A percentile compares a stretch with the other conserved stretches of the same genome.
Evolutionary conservation across 1,140 invertebrate genomes (phyloP).

Genomic region (roundworm (Caenorhabditis elegans)): WBcel235 BX284606.5:5188501-5189000

Average conservation of each 20-base stretch:
- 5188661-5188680: not conserved
- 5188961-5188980: not conserved
- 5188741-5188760: not conserved
- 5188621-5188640: slow-evolving; percentile 32
- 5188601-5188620: slow-evolving; percentile 32
- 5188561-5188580: slow-evolving; percentile 44
- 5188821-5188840: not conserved
- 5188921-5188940: not conserved
- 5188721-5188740: slow-evolving; percentile 34
- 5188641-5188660: slow-evolving; percentile 10
- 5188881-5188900: too few species aligned
- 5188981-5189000: not conserved
- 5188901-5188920: too few species aligned
- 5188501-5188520: slow-evolving; percentile 34
- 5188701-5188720: slow-evolving; percentile 26
- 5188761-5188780: slow-evolving; percentile 8
- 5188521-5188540: not conserved
- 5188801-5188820: slow-evolving; percentile 25
- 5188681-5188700: not conserved
- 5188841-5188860: not conserved
- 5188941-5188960: not conserved
- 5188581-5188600: slow-evolving; percentile 38
- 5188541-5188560: slow-evolving; percentile 41
- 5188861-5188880: too few species aligned
- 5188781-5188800: slow-evolving; percentile 28